Evolutionary conservation across 2,888 invertebrate genomes (phyloP).

Genomic region (Pseudolycoriella hygida): DNA sequence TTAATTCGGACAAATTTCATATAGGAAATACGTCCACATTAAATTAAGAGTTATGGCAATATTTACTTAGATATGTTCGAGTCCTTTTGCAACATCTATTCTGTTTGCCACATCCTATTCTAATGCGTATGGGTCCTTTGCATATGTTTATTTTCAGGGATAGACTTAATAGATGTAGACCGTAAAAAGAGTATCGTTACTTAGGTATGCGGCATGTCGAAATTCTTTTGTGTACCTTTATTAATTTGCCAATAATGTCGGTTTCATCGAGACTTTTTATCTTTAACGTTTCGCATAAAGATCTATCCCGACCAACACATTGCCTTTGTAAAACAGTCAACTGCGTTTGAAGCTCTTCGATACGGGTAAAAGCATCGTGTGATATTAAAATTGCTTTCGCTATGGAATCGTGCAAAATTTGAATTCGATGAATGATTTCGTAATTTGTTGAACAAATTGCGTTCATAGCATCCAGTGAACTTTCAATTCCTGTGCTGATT

Average conservation of each 20-base stretch:
- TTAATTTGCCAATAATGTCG: constrained; percentile 27
- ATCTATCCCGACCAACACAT: constrained; percentile 49
- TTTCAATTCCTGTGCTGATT: constrained; percentile 55
- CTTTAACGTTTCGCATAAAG: constrained; percentile 59
- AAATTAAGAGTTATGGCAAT: no score
- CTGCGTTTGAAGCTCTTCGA: constrained; percentile 30
- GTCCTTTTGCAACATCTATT: no score
- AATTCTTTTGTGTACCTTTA: no score
- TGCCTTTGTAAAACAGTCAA: constrained; percentile 35
- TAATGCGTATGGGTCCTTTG: no score
- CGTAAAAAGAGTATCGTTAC: no score
- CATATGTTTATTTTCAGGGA: no score
- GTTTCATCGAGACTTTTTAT: constrained; percentile 45
- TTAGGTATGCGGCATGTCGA: no score
- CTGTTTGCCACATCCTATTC: no score
- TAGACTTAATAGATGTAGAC: no score
- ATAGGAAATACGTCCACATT: no score
- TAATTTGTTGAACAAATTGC: constrained; percentile 40
- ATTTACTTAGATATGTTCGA: no score
- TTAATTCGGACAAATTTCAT: no score
- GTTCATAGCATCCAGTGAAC: constrained; percentile 50
- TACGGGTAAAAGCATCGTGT: constrained; percentile 28
- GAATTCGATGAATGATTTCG: constrained; percentile 28
- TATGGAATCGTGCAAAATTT: constrained; percentile 27
- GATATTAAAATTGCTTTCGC: constrained; percentile 26